phyloP scores from a whole-genome alignment of 2,113 vertebrate species.

The Struthidea cinerea region DNA sequence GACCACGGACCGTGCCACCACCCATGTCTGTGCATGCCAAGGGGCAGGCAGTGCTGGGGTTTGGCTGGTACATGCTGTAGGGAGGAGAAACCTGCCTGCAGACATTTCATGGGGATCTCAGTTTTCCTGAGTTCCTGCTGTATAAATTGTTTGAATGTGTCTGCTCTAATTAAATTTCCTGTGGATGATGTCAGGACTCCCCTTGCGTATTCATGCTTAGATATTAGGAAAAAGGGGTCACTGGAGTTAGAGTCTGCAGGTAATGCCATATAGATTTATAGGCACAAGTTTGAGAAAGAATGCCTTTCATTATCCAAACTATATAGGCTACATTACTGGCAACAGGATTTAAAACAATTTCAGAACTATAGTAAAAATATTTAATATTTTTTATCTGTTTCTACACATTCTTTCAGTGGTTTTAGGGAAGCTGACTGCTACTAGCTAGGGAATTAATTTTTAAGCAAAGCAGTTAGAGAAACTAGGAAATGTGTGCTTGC shows the following conservation, averaged over 20 bases:
- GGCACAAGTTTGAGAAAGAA: neutral
- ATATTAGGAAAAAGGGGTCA: neutral
- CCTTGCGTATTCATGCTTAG: fast-evolving
- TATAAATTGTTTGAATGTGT: neutral
- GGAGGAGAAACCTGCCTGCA: neutral
- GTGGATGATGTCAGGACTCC: neutral
- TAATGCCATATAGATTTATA: neutral
- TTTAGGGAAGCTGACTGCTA: neutral
- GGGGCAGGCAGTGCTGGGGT: neutral
- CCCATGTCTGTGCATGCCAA: fast-evolving
- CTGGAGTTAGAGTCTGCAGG: neutral
- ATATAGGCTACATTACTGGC: neutral
- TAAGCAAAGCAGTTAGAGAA: neutral
- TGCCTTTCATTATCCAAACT: neutral
- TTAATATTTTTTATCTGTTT: neutral
- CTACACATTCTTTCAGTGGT: neutral
- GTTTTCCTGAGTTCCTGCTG: neutral
- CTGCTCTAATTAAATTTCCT: neutral
- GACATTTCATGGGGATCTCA: neutral
- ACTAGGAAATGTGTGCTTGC: neutral
- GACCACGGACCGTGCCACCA: fast-evolving
- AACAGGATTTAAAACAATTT: neutral
- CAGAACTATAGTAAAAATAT: neutral
- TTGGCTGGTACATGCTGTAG: neutral
- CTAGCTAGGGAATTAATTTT: neutral